phyloP scores from a whole-genome alignment of 1,140 invertebrate genomes.

The Aculops lycopersici region DNA sequence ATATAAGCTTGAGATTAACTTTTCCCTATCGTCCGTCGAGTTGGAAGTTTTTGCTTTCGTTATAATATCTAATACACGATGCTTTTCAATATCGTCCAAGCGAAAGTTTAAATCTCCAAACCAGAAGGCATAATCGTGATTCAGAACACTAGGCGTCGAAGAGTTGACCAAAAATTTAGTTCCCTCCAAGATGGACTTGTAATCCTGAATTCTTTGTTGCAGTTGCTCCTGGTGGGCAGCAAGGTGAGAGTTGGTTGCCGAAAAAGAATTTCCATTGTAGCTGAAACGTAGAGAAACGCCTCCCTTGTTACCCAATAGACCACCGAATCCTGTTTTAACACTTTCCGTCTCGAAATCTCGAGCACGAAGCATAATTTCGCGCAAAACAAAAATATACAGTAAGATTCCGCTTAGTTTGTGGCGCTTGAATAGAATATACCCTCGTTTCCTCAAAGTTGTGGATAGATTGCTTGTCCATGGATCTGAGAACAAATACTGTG shows the following conservation, averaged over 20 bases:
- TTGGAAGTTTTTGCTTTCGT: not conserved
- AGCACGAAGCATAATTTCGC: not conserved
- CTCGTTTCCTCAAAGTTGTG: not conserved
- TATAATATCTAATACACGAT: not conserved
- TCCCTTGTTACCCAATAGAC: slow-evolving; percentile 73
- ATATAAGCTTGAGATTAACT: not conserved
- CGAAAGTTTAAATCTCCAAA: slow-evolving; percentile 78
- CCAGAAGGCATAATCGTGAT: slow-evolving; percentile 45
- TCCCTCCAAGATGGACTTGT: slow-evolving; percentile 32
- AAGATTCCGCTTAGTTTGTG: not conserved
- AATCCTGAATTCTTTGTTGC: slow-evolving; percentile 44
- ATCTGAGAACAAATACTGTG: not conserved
- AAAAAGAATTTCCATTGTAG: slow-evolving; percentile 48
- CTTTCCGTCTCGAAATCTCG: not conserved
- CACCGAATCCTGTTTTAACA: slow-evolving; percentile 38
- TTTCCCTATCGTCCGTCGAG: not conserved
- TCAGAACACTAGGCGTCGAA: slow-evolving; percentile 33
- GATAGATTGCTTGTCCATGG: not conserved
- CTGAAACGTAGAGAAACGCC: slow-evolving; percentile 53
- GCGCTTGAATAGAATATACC: not conserved
- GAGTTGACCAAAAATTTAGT: slow-evolving; percentile 22
- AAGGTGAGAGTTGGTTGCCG: slow-evolving; percentile 55
- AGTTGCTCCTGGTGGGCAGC: slow-evolving; percentile 50
- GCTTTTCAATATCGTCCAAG: slow-evolving; percentile 25
- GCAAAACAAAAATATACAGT: not conserved